These are phyloP conservation scores for Erythrolamprus reginae DNA, from an alignment of 2,113 vertebrate species.

Conservation along the genomic window DNA sequence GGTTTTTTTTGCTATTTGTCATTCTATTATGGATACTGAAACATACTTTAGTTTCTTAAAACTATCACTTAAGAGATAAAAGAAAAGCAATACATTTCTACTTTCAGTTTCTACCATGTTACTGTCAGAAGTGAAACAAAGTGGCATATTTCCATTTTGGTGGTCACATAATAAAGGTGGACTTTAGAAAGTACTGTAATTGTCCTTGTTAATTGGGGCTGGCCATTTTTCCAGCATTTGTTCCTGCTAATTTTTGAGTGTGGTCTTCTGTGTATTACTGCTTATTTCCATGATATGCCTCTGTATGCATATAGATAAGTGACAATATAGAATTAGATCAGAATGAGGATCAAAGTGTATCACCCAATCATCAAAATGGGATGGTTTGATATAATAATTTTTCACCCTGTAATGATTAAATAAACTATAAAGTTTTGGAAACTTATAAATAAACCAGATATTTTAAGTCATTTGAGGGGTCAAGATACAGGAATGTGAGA, in stretches of 20 bases:
- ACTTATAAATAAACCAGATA: background rate
- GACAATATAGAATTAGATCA: background rate
- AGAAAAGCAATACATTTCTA: background rate
- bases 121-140: background rate
- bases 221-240: background rate
- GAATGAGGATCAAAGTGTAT: background rate
- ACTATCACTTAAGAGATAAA: slow-evolving; percentile 14
- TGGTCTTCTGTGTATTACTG: too few species aligned
- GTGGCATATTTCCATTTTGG: background rate
- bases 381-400: background rate
- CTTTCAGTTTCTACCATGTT: background rate
- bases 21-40: slow-evolving; percentile 33
- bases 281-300: background rate
- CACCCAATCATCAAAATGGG: background rate
- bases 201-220: background rate
- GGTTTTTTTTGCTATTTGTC: background rate
- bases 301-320: background rate
- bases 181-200: background rate
- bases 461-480: background rate
- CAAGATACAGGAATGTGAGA: background rate
- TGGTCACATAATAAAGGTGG: background rate
- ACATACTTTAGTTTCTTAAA: slow-evolving; percentile 4
- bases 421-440: background rate
- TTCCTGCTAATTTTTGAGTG: background rate
- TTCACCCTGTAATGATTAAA: background rate